Percentiles rank a stretch among this genome's conserved stretches.
These are phyloP conservation scores for Pristionchus entomophagus DNA, from an alignment of 2,888 invertebrate species.

Conservation along the genomic window DNA sequence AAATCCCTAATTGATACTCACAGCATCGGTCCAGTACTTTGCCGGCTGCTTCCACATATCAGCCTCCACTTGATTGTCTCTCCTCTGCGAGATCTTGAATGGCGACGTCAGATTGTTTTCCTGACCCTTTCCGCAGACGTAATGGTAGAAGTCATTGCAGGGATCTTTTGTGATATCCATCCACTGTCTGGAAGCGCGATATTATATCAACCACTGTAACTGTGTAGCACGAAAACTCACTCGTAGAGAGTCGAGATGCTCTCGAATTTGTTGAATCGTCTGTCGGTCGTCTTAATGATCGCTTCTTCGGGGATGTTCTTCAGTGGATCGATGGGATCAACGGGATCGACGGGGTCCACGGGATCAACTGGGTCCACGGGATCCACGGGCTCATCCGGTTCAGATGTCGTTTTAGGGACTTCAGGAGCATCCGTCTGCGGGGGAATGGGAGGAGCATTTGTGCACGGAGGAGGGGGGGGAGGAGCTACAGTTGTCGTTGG, in stretches of 20 bases:
- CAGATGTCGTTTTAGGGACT: not conserved
- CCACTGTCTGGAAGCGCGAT: slow-evolving; percentile 52
- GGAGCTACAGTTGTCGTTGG: not conserved
- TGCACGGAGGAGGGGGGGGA: not conserved
- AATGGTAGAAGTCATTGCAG: slow-evolving; percentile 66
- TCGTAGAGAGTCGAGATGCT: not conserved
- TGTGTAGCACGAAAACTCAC: not conserved
- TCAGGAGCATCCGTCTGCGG: not conserved
- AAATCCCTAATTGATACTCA: not conserved
- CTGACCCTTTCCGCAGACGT: slow-evolving; percentile 58
- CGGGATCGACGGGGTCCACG: not conserved
- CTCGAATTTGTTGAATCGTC: not conserved
- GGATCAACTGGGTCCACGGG: not conserved
- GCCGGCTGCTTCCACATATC: not conserved
- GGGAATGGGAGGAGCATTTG: not conserved
- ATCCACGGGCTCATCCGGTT: not conserved
- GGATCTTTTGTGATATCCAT: slow-evolving; percentile 61
- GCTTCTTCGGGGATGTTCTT: not conserved
- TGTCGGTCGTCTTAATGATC: not conserved
- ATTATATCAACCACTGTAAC: not conserved
- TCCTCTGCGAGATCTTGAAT: not conserved
- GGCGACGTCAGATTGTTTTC: not conserved
- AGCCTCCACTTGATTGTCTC: not conserved
- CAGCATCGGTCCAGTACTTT: not conserved
- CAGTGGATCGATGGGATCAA: not conserved